Conservation (phyloP, 1,140 invertebrate species). For the Ceratitis capitata region DNA sequence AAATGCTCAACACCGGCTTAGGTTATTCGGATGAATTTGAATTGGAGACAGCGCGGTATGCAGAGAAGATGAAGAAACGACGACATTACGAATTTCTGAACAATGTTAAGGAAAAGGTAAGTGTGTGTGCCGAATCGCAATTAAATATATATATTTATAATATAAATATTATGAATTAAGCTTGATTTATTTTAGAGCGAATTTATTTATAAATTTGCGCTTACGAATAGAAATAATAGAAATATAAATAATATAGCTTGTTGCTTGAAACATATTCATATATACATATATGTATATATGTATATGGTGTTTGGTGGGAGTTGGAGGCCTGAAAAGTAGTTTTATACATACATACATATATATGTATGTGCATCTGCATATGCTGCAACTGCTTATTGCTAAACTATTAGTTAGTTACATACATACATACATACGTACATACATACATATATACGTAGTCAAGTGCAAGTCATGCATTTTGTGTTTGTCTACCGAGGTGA, state of each 20-base stretch:
- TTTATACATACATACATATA: no score
- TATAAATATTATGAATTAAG: no score
- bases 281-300: no score
- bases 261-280: neutral
- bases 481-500: neutral
- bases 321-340: neutral
- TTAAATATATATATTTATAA: no score
- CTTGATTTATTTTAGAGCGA: neutral
- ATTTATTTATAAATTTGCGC: neutral
- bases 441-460: no score
- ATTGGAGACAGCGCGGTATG: constrained; percentile 85
- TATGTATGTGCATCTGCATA: neutral
- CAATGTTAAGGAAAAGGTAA: constrained; percentile 79
- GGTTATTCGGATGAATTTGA: constrained; percentile 96
- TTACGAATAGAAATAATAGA: neutral
- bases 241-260: neutral
- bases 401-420: neutral
- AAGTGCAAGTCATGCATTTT: neutral
- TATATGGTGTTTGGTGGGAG: neutral
- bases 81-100: constrained; percentile 84
- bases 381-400: neutral
- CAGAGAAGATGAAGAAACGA: constrained; percentile 82
- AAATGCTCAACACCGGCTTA: constrained; percentile 86
- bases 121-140: neutral
- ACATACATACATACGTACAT: no score